Conservation (phyloP, 2,113 vertebrate genomes). For the Hippopotamus amphibius region DNA sequence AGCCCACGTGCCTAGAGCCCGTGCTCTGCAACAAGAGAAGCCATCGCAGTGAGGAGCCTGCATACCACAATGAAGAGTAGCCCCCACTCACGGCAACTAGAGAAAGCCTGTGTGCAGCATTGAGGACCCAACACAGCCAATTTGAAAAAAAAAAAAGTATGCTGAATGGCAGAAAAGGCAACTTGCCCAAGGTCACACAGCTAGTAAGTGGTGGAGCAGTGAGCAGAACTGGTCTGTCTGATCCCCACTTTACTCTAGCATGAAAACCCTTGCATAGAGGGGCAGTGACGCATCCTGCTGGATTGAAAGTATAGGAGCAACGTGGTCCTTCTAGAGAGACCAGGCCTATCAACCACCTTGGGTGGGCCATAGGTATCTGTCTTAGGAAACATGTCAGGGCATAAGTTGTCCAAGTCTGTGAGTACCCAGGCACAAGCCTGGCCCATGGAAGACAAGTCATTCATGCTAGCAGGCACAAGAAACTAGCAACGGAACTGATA, state of each 20-base stretch:
- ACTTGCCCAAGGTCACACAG: background rate
- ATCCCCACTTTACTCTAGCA: background rate
- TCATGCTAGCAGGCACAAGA: background rate
- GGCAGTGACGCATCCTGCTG: background rate
- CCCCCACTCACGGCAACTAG: no score
- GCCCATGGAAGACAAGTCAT: background rate
- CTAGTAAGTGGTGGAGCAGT: background rate
- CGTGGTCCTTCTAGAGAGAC: background rate
- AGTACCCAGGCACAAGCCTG: background rate
- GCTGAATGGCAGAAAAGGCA: background rate
- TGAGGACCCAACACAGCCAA: no score
- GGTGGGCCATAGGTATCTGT: background rate
- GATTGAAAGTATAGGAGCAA: background rate
- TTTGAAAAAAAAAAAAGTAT: background rate
- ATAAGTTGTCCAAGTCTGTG: background rate
- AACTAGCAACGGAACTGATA: background rate
- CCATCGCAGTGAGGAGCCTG: no score
- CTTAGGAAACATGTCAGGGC: background rate
- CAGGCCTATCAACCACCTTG: background rate
- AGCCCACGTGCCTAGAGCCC: no score
- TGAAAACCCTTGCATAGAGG: background rate
- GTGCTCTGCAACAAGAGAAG: no score
- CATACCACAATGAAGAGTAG: no score
- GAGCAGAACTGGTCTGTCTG: background rate
- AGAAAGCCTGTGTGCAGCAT: no score